These are phyloP conservation scores for Piaya cayana DNA, from an alignment of 2,113 vertebrate genomes.

Conservation along the genomic window DNA sequence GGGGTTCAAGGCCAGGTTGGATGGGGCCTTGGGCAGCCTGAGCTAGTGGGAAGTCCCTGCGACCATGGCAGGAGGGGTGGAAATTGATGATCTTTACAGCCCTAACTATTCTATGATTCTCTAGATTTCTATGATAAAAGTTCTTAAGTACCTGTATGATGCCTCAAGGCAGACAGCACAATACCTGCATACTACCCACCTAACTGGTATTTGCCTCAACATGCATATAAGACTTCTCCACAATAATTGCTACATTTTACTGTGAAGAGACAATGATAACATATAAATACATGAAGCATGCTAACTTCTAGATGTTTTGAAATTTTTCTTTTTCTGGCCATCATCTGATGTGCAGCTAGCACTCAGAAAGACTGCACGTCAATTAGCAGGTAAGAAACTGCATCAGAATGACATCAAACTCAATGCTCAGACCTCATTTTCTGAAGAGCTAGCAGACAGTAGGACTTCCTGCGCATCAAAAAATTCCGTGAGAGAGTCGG, in stretches of 20 bases:
- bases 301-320: neutral
- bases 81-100: too few species aligned
- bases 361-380: neutral
- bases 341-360: neutral
- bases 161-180: neutral
- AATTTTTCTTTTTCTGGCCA: neutral
- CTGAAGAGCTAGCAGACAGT: constrained; percentile 94
- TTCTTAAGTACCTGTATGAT: neutral
- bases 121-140: neutral
- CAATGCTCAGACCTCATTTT: constrained; percentile 88
- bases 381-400: neutral
- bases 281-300: neutral
- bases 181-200: neutral
- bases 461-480: constrained; percentile 97
- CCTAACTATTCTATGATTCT: neutral
- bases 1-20: too few species aligned
- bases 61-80: too few species aligned
- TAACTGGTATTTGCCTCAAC: neutral
- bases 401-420: neutral
- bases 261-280: neutral
- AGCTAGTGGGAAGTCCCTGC: too few species aligned
- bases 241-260: neutral
- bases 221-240: neutral
- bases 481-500: constrained; percentile 95
- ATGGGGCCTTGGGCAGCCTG: too few species aligned